Base-by-base conservation (phyloP, 2,113 vertebrate genomes). In the Semnopithecus entellus region DNA sequence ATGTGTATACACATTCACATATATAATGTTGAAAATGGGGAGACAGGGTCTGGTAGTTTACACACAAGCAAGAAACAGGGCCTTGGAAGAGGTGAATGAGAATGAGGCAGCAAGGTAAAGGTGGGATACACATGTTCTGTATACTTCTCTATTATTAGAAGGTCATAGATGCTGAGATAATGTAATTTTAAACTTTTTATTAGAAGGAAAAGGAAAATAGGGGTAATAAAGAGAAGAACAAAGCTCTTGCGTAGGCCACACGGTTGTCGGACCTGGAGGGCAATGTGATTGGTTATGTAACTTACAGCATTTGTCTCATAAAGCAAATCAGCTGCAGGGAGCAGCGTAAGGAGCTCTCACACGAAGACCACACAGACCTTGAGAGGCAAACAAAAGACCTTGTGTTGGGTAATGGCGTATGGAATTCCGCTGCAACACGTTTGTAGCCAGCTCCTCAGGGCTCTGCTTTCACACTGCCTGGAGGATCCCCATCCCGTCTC, bases 241-340 rank as follows among this genome's bases (percentile, higher is more conserved):
- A 40, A 79, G 66, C 8, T 1, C 2, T 2, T 43, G 8, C 3
- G 3, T 0, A 13, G 16, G 76, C 14, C 14, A 2, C 0, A 0
- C 43, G 40, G 70, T 18, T 6, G 2, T 78, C 17, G 3, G 66
- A 59, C 16, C 55, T n/a, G 32, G 32, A 78, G 14, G 79, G 66
- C 1, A 12, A n/a, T 20, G n/a, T 2, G 22, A 20, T n/a, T 30
- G 5, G 5, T 52, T 27, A 2, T 3, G 6, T 66, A 20, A 22
- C 13, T 23, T 7, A 9, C 0, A 57, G 14, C 11, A 3, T 91
- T n/a, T n/a, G 22, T 55, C 45, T 68, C 64, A 0, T 22, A 12
- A 30, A 90, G 72, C 4, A 17, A 12, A 18, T 70, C 23, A 0
- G 8, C 40, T n/a, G 2, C 17, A 76, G 57, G 11, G 13, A 48